Percentiles rank a stretch among this genome's conserved stretches.
Conservation (phyloP, 1,140 invertebrate species). For the Eriocheir sinensis region DNA sequence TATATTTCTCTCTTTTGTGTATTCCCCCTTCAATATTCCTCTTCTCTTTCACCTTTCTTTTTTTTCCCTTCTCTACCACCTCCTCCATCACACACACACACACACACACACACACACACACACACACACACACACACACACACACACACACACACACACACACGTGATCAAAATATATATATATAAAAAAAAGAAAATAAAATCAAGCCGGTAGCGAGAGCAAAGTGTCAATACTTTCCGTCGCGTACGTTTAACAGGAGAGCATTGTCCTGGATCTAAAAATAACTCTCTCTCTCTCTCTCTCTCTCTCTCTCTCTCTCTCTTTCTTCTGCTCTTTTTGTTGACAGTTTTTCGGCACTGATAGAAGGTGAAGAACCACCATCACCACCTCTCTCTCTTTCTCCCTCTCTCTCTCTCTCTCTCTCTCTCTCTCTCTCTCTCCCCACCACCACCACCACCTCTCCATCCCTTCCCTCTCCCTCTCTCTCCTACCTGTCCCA, state of each 20-base stretch:
- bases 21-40: neutral
- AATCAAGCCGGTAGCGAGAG: neutral
- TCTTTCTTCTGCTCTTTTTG: neutral
- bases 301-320: constrained; percentile 35
- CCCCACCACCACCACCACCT: neutral
- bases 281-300: neutral
- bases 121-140: constrained; percentile 44
- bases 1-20: neutral
- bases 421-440: neutral
- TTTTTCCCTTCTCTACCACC: neutral
- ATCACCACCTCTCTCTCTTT: no score
- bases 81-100: constrained; percentile 37
- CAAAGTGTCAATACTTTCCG: neutral
- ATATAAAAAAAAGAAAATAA: constrained; percentile 45
- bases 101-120: constrained; percentile 53
- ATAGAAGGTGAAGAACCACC: neutral
- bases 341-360: neutral
- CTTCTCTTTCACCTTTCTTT: neutral
- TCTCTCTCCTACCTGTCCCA: neutral
- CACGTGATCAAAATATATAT: constrained; percentile 47
- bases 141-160: constrained; percentile 40
- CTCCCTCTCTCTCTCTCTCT: neutral
- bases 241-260: neutral
- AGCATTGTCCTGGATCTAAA: neutral
- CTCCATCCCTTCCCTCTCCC: neutral